Conservation (phyloP, 2,888 invertebrate species). For the Rotaria sp. region DNA sequence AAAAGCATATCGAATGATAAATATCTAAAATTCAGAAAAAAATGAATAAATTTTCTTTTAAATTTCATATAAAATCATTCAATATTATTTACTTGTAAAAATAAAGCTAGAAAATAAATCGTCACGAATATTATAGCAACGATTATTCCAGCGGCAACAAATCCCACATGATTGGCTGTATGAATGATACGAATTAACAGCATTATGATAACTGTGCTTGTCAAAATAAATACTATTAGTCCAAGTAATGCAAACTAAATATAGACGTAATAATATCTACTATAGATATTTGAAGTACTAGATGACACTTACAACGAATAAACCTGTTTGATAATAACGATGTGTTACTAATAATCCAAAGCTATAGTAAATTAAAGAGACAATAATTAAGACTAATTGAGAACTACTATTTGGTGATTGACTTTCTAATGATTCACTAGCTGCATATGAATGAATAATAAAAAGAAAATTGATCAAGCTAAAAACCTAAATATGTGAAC, state of each 20-base stretch:
- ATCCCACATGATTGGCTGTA: background rate
- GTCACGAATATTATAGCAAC: background rate
- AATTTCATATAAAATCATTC: background rate
- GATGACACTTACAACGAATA: background rate
- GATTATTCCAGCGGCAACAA: background rate
- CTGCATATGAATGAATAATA: background rate
- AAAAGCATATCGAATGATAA: background rate
- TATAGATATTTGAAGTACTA: background rate
- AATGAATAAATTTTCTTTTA: background rate
- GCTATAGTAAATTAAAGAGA: background rate
- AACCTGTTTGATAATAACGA: background rate
- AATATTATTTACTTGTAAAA: background rate
- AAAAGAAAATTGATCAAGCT: background rate
- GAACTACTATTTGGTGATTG: background rate
- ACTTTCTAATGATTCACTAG: background rate
- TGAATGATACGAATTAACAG: background rate
- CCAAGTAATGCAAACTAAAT: background rate
- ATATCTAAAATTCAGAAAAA: background rate
- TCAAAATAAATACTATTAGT: background rate
- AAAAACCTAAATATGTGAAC: background rate
- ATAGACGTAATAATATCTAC: background rate
- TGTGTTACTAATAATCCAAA: background rate
- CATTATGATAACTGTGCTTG: background rate
- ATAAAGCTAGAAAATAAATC: background rate
- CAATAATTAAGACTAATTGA: background rate